A percentile compares a stretch with the other conserved stretches of the same genome.
Evolutionary conservation across 1,140 invertebrate genomes (phyloP).

Genomic region (Philotrypesis tridentata): DNA sequence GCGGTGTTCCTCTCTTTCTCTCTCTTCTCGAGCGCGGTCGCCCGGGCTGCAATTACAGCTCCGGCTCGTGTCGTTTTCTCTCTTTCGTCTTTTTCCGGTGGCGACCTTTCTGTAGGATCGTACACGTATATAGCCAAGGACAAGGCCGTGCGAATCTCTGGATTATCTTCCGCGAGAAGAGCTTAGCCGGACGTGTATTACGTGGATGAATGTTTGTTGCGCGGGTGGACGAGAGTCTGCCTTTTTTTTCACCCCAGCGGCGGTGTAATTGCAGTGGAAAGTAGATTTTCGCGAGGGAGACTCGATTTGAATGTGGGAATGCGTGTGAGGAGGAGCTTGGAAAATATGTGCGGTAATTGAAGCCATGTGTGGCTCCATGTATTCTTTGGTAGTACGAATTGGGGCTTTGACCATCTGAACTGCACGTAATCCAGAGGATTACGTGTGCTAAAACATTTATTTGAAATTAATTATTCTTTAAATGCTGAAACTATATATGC

Average conservation of each 20-base stretch:
- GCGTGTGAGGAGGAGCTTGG: no score
- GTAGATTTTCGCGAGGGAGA: not conserved
- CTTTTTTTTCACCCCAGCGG: not conserved
- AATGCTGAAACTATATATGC: no score
- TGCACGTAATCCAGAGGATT: no score
- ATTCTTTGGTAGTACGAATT: no score
- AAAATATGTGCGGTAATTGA: no score
- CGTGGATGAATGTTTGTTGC: not conserved
- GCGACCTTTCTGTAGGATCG: not conserved
- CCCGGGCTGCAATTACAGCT: conserved; percentile 6
- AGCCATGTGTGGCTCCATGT: no score
- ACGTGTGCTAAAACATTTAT: no score
- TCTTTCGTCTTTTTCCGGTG: not conserved
- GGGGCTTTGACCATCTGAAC: no score
- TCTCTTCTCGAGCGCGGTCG: no score
- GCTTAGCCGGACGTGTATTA: no score
- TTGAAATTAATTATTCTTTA: no score
- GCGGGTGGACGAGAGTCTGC: not conserved
- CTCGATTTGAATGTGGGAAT: not conserved
- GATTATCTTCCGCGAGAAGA: not conserved
- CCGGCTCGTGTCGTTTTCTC: not conserved
- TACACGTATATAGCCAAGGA: not conserved
- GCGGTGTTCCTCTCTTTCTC: not conserved
- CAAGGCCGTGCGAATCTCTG: not conserved
- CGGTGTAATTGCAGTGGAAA: not conserved